Percentiles rank a stretch among this genome's conserved stretches.
phyloP scores from a whole-genome alignment of 2,888 invertebrate genomes.

The Neoascia interrupta region DNA sequence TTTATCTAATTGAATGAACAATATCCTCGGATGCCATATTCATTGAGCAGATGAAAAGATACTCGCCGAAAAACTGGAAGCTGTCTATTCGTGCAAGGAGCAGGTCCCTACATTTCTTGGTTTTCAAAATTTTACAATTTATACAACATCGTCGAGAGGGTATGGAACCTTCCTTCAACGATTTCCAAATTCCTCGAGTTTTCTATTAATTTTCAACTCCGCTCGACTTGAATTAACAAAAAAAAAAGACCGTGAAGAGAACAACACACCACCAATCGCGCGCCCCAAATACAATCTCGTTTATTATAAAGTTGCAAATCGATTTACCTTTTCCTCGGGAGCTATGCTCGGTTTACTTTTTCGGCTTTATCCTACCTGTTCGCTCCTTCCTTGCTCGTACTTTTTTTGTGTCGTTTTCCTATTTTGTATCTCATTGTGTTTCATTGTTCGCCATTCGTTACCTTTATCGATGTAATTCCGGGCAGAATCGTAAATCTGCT shows the following conservation, averaged over 20 bases:
- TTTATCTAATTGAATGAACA: slow-evolving; percentile 43
- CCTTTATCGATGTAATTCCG: slow-evolving; percentile 46
- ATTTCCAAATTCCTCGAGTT: slow-evolving; percentile 32
- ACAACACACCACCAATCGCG: background rate
- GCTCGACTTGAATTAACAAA: background rate
- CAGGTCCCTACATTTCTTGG: background rate
- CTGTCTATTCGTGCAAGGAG: background rate
- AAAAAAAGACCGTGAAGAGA: background rate
- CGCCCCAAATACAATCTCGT: slow-evolving; percentile 20
- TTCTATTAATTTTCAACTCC: slow-evolving; percentile 44
- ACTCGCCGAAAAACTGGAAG: background rate
- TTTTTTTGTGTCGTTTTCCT: background rate
- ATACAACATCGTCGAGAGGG: background rate
- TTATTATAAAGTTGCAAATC: slow-evolving; percentile 46
- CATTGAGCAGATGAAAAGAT: slow-evolving; percentile 6
- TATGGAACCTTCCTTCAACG: background rate
- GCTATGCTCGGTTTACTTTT: background rate
- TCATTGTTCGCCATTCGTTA: slow-evolving; percentile 44
- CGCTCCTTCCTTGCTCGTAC: background rate
- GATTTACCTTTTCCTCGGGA: slow-evolving; percentile 26
- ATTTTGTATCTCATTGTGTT: slow-evolving; percentile 46
- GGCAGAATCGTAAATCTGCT: slow-evolving; percentile 46
- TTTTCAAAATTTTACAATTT: slow-evolving; percentile 2
- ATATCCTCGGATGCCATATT: slow-evolving; percentile 21
- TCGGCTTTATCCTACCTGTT: slow-evolving; percentile 14